Base-by-base conservation (phyloP, 2,888 invertebrate species). In the Agelastica alni region DNA sequence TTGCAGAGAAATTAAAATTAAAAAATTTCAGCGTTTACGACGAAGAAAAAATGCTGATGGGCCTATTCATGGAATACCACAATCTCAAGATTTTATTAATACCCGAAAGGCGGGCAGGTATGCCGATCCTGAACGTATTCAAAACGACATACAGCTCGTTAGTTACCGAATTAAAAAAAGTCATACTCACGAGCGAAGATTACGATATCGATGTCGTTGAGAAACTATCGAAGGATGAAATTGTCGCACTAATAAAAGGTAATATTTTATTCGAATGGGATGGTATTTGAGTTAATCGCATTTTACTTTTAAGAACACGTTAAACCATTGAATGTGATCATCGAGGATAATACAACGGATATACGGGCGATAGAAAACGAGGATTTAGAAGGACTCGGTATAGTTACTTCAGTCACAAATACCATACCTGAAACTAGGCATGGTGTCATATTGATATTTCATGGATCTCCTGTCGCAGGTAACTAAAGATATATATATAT, bases 401-500 rank as follows among this genome's bases (percentile, higher is more conserved):
- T 66, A 28, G 36, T 66, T 12, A 60, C 61, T 31, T 58, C 63
- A 1, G 30, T 32, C 26, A 4, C 12, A 2, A 7, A 9, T 17
- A 37, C 46, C 6, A 49, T 55, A 41, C 28, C 43, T 10, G 31
- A 20, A 12, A 54, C 48, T 22, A 54, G 60, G 42, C 71, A 70
- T 45, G 77, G 74, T 31, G 65, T 75, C 10, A 66, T 77, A 51
- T 62, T 81, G 10, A 75, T 81, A 55, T 80, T 80, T 63, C 75
- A 80, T 59, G 80, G 80, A 16, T 76, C 76, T 28, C 76, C 78
- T 1, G 7, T 3, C 5, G 53, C 57, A 51, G 51, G 56, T 56
- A 18, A n/a, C n/a, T n/a, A n/a, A n/a, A n/a, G n/a, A n/a, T n/a
- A n/a, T n/a, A n/a, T n/a, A n/a, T n/a, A n/a, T n/a, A n/a, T n/a